phyloP scores from a whole-genome alignment of 2,888 invertebrate genomes.

The Catocala nupta region DNA sequence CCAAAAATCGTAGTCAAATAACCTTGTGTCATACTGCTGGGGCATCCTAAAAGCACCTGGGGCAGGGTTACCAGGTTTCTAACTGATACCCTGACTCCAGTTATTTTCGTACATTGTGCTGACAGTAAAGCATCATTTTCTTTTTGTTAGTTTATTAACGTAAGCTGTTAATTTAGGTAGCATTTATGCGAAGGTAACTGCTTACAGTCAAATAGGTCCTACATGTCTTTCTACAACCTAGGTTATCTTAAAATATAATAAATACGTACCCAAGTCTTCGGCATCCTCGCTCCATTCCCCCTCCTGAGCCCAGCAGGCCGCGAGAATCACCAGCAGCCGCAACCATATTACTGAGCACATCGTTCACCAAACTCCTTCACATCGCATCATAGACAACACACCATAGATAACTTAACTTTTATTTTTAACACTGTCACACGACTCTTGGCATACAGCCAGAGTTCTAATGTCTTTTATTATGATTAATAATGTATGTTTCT shows the following conservation, averaged over 20 bases:
- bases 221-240: too few relatives aligned
- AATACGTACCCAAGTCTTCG: slow-evolving; percentile 75
- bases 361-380: slow-evolving; percentile 60
- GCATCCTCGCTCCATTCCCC: slow-evolving; percentile 85
- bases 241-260: neutral
- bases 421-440: slow-evolving; percentile 43
- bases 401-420: slow-evolving; percentile 40
- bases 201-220: too few relatives aligned
- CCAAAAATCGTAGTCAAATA: too few relatives aligned
- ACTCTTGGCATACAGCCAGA: slow-evolving; percentile 26
- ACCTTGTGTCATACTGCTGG: too few relatives aligned
- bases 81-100: too few relatives aligned
- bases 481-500: slow-evolving; percentile 22
- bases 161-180: too few relatives aligned
- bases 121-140: too few relatives aligned
- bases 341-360: slow-evolving; percentile 83
- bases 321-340: slow-evolving; percentile 76
- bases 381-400: slow-evolving; percentile 57
- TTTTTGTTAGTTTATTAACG: too few relatives aligned
- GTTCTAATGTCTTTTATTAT: slow-evolving; percentile 22
- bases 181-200: too few relatives aligned
- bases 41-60: too few relatives aligned
- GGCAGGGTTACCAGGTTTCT: too few relatives aligned
- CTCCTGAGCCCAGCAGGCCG: slow-evolving; percentile 82
- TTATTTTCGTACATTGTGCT: too few relatives aligned